Conservation (phyloP, 2,888 invertebrate species). For the Steinernema carpocapsae region DNA sequence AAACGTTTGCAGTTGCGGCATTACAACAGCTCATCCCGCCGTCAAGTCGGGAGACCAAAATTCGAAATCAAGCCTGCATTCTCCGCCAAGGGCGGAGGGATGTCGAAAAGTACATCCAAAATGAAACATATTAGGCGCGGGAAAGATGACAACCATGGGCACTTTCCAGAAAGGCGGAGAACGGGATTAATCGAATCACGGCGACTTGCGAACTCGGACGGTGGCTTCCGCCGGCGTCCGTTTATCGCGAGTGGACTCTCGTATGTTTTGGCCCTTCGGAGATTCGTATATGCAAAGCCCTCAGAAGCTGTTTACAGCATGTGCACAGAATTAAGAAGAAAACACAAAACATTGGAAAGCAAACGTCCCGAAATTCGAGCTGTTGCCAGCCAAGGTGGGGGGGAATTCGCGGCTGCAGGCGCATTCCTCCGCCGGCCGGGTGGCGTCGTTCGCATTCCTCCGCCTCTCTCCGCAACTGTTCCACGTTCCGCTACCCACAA, state of each 20-base stretch:
- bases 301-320: too few species aligned
- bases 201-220: not conserved
- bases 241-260: not conserved
- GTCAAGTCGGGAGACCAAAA: not conserved
- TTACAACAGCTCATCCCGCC: not conserved
- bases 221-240: not conserved
- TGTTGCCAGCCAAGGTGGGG: too few species aligned
- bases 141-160: not conserved
- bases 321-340: too few species aligned
- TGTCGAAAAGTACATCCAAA: not conserved
- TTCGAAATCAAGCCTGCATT: constrained; percentile 1
- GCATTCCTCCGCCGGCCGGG: not conserved
- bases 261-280: not conserved
- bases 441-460: not conserved
- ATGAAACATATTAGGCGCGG: constrained; percentile 13
- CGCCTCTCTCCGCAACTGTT: not conserved
- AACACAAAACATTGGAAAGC: too few species aligned
- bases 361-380: too few species aligned
- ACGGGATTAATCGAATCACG: not conserved
- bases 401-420: too few species aligned
- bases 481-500: not conserved
- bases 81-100: not conserved
- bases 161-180: not conserved
- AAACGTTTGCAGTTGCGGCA: not conserved
- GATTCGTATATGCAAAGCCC: too few species aligned